Percentiles rank a stretch among this genome's conserved stretches.
These are phyloP conservation scores for Pitangus sulphuratus DNA, from an alignment of 2,797 vertebrate genomes.

Conservation along the genomic window DNA sequence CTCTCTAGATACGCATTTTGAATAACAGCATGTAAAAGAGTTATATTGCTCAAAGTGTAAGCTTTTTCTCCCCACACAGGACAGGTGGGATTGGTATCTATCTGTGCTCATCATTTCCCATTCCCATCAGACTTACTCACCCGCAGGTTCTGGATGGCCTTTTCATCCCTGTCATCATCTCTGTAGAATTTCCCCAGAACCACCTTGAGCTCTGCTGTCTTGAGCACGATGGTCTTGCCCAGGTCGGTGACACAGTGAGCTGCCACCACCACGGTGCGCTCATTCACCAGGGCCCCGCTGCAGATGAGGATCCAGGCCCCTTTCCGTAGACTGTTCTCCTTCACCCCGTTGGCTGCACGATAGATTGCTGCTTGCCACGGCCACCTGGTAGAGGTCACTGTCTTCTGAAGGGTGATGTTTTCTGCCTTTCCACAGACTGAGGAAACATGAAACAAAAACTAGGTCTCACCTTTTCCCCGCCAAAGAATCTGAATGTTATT, in stretches of 20 bases:
- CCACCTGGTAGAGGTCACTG: slow-evolving; percentile 83
- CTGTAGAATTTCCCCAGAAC: slow-evolving; percentile 92
- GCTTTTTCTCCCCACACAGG: not conserved
- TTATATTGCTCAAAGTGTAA: not conserved
- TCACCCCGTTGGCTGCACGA: slow-evolving; percentile 74
- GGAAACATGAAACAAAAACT: not conserved
- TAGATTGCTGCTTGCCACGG: slow-evolving; percentile 96
- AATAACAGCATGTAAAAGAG: not conserved
- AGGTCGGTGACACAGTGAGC: slow-evolving; percentile 95
- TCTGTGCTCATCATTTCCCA: not conserved
- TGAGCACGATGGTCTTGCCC: slow-evolving; percentile 87
- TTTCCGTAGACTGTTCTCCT: slow-evolving; percentile 63
- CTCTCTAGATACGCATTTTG: not conserved
- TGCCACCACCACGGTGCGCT: slow-evolving; percentile 90
- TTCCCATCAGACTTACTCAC: slow-evolving; percentile 75
- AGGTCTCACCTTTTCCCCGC: not conserved
- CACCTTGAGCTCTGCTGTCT: slow-evolving; percentile 87
- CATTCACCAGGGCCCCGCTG: slow-evolving; percentile 93
- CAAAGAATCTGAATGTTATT: not conserved
- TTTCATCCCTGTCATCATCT: slow-evolving; percentile 86
- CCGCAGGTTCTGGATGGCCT: slow-evolving; percentile 88
- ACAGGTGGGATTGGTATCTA: not conserved
- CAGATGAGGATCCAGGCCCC: slow-evolving; percentile 92
- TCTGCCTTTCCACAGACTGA: slow-evolving; percentile 94
- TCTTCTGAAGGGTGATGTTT: slow-evolving; percentile 82